Conservation (phyloP, 1,140 invertebrate genomes). For the Lanistes nyassanus region DNA sequence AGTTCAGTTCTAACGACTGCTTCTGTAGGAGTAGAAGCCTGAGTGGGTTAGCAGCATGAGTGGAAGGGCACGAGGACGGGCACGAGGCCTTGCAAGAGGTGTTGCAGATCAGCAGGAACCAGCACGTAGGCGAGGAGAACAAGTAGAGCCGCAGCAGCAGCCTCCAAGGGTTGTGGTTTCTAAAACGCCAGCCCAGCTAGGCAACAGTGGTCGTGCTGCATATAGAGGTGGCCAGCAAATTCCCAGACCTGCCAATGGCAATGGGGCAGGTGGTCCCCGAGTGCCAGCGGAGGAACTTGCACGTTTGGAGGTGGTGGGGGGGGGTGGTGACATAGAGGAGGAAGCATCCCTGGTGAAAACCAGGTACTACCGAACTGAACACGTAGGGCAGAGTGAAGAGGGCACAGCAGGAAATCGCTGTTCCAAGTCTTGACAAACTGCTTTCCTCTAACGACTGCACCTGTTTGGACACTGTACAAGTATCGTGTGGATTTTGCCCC, state of each 20-base stretch:
- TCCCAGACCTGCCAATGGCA: too few species aligned
- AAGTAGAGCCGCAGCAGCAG: neutral
- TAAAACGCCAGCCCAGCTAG: too few species aligned
- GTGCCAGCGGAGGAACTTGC: conserved; percentile 40
- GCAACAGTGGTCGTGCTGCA: too few species aligned
- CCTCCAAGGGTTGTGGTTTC: too few species aligned
- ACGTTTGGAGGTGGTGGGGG: conserved; percentile 33
- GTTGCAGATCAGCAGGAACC: conserved; percentile 25
- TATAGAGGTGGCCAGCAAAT: too few species aligned
- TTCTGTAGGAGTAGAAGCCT: too few species aligned
- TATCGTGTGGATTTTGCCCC: conserved; percentile 85
- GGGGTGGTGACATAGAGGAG: conserved; percentile 34
- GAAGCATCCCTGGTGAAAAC: conserved; percentile 10
- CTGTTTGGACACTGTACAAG: conserved; percentile 81
- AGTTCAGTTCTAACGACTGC: too few species aligned
- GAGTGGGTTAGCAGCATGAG: conserved; percentile 38
- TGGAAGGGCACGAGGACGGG: conserved; percentile 48
- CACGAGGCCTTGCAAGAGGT: conserved; percentile 44
- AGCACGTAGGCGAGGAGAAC: conserved; percentile 29
- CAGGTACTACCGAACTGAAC: conserved; percentile 33
- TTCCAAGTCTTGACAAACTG: conserved; percentile 79
- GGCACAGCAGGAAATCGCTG: conserved; percentile 66
- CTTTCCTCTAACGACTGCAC: conserved; percentile 75
- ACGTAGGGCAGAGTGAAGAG: neutral
- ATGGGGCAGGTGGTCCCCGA: neutral